A percentile compares a stretch with the other conserved stretches of the same genome.
phyloP scores from a whole-genome alignment of 2,113 vertebrate species.

The Sylvietta virens region DNA sequence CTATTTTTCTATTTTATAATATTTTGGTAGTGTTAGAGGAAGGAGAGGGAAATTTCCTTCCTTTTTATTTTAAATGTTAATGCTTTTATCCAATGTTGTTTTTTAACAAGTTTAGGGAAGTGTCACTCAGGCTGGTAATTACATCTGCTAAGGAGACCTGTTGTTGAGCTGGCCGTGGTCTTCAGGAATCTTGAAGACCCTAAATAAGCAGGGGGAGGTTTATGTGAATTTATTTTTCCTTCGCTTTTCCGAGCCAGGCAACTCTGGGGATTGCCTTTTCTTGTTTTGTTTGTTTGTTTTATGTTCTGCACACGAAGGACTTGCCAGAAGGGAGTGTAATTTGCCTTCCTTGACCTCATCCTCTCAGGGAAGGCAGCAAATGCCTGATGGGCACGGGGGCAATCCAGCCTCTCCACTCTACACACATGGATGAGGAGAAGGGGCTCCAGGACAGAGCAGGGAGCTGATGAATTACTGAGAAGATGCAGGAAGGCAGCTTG shows the following conservation, averaged over 20 bases:
- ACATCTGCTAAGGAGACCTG: slow-evolving; percentile 31
- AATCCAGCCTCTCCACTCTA: background rate
- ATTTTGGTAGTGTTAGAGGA: background rate
- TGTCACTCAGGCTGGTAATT: slow-evolving; percentile 2
- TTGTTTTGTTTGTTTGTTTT: background rate
- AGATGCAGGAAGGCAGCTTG: slow-evolving; percentile 82
- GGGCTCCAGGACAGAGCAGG: background rate
- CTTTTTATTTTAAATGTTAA: background rate
- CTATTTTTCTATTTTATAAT: background rate
- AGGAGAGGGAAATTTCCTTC: background rate
- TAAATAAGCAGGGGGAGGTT: background rate
- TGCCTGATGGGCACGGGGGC: background rate
- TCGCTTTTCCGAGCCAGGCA: background rate
- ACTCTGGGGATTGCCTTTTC: background rate
- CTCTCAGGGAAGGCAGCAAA: background rate
- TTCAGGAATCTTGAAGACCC: background rate
- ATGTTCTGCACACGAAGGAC: background rate
- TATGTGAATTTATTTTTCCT: background rate
- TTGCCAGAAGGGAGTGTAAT: background rate
- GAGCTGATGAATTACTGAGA: slow-evolving; percentile 81
- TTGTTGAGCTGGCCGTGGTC: background rate
- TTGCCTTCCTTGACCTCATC: background rate
- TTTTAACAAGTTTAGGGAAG: background rate
- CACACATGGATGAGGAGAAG: background rate
- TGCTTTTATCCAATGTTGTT: background rate